Evolutionary conservation across 2,888 invertebrate genomes (phyloP), one percentile per base, ranked within the genome.

Genomic region (Drosophila mulleri): DNA sequence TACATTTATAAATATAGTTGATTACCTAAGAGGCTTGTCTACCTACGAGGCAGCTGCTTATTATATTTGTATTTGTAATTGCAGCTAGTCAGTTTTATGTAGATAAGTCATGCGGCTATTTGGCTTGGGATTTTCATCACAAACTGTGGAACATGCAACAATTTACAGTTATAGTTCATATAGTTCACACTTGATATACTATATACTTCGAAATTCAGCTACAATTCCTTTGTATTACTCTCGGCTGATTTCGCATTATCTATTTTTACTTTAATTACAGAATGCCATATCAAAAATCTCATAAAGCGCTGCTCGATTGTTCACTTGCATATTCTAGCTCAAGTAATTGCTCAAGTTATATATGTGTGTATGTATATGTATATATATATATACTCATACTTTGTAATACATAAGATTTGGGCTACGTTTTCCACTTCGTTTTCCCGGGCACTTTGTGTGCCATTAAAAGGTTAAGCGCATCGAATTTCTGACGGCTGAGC

Each of bases 391-490:
- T 26, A 26, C 26, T 26, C 26, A 7, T 54, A 35, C 50, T 48
- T 20, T 62, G 18, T 39, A 18, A 2, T 59, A 53, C 35, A 16
- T 23, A 23, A 16, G 29, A 39, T 29, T 52, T 50, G 23, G 14
- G n/a, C 18, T 20, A 47, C n/a, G 52, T 52, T 18, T 37, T 37
- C 29, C 41, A 18, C 56, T 23, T 45, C 14, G 29, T 37, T 57
- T 47, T 50, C 23, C 48, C 18, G 53, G 48, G 39, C 60, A 53
- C 59, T 78, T 64, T 69, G 56, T 53, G 54, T 56, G 59, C 42
- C 61, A 52, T 65, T 62, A 73, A 82, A 80, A 80, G 73, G 79
- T 83, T 83, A 74, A 74, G 52, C 57, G 73, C 83, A 63, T 83
- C 83, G 61, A 79, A 72, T 83, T 79, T 78, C 86, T 59, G 62